Evolutionary conservation across 2,797 vertebrate genomes (phyloP), one percentile per base, ranked within the genome.

Genomic region (Aplochiton taeniatus): DNA sequence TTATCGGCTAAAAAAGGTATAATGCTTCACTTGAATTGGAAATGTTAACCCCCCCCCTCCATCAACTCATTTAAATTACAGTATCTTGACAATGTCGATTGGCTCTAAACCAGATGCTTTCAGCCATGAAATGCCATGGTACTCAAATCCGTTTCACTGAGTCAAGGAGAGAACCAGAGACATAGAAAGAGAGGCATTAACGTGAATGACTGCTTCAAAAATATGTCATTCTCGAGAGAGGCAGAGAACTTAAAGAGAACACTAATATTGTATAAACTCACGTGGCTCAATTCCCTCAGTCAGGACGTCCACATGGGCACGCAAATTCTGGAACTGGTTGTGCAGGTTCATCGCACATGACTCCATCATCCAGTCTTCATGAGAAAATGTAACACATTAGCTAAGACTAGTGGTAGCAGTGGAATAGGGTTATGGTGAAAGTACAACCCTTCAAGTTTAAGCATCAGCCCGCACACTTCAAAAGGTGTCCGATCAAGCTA

Each of bases 231-330:
- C 31, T 31, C 31, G 31, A 6, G 31, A 31, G 31, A 31, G 31
- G 31, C 31, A 3, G 31, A 31, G 31, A 31, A 31, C 31, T 31
- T 31, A n/a, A n/a, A n/a, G n/a, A n/a, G 9, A 47, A 48, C 14
- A 48, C 11, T 14, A 12, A n/a, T n/a, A n/a, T n/a, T n/a, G 20
- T 61, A 66, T 66, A 31, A 66, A 95, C 96, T 95, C 89, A 98
- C 96, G 90, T 70, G 82, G 91, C 69, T 97, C 95, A 1, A 90
- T 88, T 61, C 90, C 90, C 65, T 96, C 94, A 58, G 89, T 95
- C 68, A 97, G 83, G 16, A 90, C 66, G 62, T 98, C 95, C 42
- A 92, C 82, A 70, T 93, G 94, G 67, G 84, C 89, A 8, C 83
- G 65, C n/a, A 98, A 86, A 58, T 91, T 93, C 58, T 95, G 92